Conservation (phyloP, 2,888 invertebrate species). For the Scaptomyza cyrtandrae region DNA sequence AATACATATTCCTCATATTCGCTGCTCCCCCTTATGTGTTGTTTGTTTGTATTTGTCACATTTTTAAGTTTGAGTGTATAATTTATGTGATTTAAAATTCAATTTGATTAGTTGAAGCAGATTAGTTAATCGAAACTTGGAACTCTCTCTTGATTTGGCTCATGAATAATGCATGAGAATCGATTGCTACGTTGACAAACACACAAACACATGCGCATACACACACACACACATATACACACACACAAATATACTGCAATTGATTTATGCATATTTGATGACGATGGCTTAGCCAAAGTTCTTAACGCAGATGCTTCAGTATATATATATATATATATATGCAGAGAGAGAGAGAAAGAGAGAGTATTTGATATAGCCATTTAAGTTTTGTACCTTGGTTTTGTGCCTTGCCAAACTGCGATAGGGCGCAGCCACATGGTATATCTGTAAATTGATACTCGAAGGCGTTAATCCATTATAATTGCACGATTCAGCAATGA, state of each 20-base stretch:
- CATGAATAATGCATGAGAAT: constrained; percentile 45
- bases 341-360: not conserved
- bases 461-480: constrained; percentile 61
- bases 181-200: constrained; percentile 18
- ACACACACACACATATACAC: constrained; percentile 2
- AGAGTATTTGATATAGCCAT: not conserved
- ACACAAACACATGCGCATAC: too few relatives aligned
- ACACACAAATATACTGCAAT: constrained; percentile 23
- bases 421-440: constrained; percentile 83
- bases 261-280: constrained; percentile 63
- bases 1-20: too few relatives aligned
- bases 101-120: constrained; percentile 19
- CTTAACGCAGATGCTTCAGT: not conserved
- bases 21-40: not conserved
- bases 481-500: constrained; percentile 16
- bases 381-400: constrained; percentile 75
- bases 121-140: constrained; percentile 32
- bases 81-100: constrained; percentile 1
- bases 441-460: constrained; percentile 81
- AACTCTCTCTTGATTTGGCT: constrained; percentile 31
- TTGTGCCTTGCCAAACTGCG: constrained; percentile 82
- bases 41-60: not conserved
- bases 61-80: not conserved
- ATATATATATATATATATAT: not conserved
- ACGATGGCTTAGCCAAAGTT: constrained; percentile 9